phyloP scores from a whole-genome alignment of 1,140 invertebrate genomes.

The Thereuonema tuberculata region DNA sequence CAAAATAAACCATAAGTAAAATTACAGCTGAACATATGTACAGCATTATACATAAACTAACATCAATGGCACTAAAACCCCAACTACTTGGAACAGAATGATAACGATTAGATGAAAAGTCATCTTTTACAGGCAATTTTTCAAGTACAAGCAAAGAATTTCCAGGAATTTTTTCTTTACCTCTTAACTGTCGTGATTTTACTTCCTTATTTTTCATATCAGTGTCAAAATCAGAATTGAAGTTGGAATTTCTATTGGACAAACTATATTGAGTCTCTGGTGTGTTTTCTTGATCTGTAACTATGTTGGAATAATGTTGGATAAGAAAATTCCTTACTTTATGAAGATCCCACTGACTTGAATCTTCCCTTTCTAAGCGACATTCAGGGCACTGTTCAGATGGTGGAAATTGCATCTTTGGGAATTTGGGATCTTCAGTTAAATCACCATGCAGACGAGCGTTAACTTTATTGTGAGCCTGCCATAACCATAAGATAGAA shows the following conservation, averaged over 20 bases:
- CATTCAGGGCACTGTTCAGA: slow-evolving; percentile 52
- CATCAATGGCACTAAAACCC: slow-evolving; percentile 40
- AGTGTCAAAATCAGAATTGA: too few species aligned
- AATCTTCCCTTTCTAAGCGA: slow-evolving; percentile 27
- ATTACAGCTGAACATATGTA: slow-evolving; percentile 52
- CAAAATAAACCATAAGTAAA: slow-evolving; percentile 54
- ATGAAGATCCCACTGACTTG: slow-evolving; percentile 48
- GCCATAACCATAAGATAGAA: slow-evolving; percentile 85
- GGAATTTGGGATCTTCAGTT: slow-evolving; percentile 79
- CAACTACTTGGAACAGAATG: neutral
- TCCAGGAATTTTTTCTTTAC: too few species aligned
- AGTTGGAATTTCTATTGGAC: too few species aligned
- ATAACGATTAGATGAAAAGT: neutral
- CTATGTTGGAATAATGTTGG: slow-evolving; percentile 48
- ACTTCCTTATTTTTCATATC: too few species aligned
- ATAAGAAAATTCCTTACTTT: slow-evolving; percentile 61
- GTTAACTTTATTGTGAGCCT: slow-evolving; percentile 88
- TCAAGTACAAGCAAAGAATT: neutral
- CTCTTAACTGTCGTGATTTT: too few species aligned
- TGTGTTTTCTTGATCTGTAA: too few species aligned
- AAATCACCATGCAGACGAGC: slow-evolving; percentile 62
- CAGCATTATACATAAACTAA: slow-evolving; percentile 56
- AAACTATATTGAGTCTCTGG: too few species aligned
- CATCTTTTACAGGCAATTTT: too few species aligned
- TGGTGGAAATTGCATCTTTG: slow-evolving; percentile 82